Percentiles rank a stretch among this genome's conserved stretches.
These are phyloP conservation scores for Malthinus seriepunctatus DNA, from an alignment of 2,888 invertebrate species.

Conservation along the genomic window DNA sequence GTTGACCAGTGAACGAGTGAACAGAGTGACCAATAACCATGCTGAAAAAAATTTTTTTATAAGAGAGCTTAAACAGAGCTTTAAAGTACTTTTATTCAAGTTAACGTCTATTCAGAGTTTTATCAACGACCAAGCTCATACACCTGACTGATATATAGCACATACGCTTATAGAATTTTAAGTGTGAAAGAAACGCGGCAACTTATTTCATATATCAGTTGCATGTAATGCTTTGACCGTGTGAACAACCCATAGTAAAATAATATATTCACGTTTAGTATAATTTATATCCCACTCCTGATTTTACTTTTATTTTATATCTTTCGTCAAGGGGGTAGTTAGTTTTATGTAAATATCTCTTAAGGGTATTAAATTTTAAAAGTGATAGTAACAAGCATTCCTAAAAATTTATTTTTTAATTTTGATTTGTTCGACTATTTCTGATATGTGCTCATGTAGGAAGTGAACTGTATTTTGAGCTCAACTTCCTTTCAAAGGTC, in stretches of 20 bases:
- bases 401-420: too few species aligned
- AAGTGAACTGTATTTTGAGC: too few species aligned
- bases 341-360: constrained; percentile 18
- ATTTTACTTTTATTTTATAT: constrained; percentile 30
- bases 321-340: constrained; percentile 25
- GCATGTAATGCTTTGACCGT: constrained; percentile 30
- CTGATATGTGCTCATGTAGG: too few species aligned
- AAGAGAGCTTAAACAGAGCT: too few species aligned
- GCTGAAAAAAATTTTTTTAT: too few species aligned
- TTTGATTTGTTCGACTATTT: too few species aligned
- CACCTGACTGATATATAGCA: constrained; percentile 20
- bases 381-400: not conserved
- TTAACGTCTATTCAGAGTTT: constrained; percentile 17
- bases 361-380: constrained; percentile 22
- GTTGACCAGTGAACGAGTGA: too few species aligned
- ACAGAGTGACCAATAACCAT: too few species aligned
- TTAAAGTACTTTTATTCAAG: not conserved
- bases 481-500: too few species aligned
- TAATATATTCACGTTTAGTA: constrained; percentile 27
- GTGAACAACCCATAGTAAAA: constrained; percentile 30
- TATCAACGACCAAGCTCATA: constrained; percentile 21
- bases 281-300: constrained; percentile 32
- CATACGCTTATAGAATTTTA: constrained; percentile 17
- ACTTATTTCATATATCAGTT: constrained; percentile 36
- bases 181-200: constrained; percentile 14